Base-by-base conservation (phyloP, 2,888 invertebrate species). In the Elysia crispata region DNA sequence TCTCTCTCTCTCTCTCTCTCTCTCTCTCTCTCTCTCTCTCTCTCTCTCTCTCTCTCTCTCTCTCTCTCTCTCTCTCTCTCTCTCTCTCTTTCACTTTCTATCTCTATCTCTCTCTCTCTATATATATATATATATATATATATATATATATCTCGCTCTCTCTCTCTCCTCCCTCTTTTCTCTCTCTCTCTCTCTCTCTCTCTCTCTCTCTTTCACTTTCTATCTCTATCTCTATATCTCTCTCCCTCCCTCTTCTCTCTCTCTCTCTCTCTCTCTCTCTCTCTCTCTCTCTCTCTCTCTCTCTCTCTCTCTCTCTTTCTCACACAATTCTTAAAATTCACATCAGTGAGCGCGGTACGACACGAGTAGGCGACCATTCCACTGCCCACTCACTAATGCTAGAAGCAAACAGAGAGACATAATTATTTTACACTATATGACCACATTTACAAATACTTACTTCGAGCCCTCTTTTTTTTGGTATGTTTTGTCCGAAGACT, bases 1-100 rank as follows among this genome's bases (percentile, higher is more conserved):
- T 41, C 66, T 76, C 76, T 66, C 66, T 66, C 66, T 76, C 66
- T 66, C 66, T 64, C 50, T 66, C 66, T 66, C 50, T 41, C 50
- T 41, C 49, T 76, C 25, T 41, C 66, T 76, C 76, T 76, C 25
- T 8, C 23, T 66, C 49, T 66, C 41, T 66, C 41, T 41, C 49
- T 66, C 49, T 41, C 41, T 64, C 66, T 76, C 64, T 66, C 76
- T 41, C 15, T 41, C 50, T 66, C 41, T 66, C 25, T 66, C 23
- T 41, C 41, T 41, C 18, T 41, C 49, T 13, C 15, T 25, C n/a
- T 30, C 31, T 23, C 20, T 30, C 31, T 31, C 31, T 41, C 23
- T 23, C 33, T 13, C 60, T 15, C 11, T 13, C 23, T 62, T 30
- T 23, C 23, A n/a, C 23, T 30, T n/a, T 30, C 62, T 60, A 30